Conservation (phyloP, 2,113 vertebrate genomes). For the Oncorhynchus keta region DNA sequence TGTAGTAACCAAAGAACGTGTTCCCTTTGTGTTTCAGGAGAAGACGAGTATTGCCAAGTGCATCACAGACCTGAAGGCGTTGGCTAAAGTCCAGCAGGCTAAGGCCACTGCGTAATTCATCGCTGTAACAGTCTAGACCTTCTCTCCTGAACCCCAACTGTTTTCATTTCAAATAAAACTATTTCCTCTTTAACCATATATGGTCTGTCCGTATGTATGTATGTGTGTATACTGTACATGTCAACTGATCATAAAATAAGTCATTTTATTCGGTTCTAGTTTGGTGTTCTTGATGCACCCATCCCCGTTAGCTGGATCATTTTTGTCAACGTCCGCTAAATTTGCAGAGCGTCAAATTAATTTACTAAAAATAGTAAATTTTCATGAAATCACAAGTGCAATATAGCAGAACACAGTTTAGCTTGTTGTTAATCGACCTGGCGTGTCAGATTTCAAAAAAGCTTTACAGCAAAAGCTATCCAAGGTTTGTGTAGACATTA, state of each 20-base stretch:
- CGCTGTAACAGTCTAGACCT: conserved; percentile 15
- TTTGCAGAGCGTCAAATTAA: too few species aligned
- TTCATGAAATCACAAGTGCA: too few species aligned
- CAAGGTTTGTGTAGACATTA: too few species aligned
- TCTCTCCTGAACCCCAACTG: conserved; percentile 22
- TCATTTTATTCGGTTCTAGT: conserved; percentile 58
- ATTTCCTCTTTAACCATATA: conserved; percentile 51
- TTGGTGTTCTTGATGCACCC: conserved; percentile 4
- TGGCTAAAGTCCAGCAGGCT: conserved; percentile 79
- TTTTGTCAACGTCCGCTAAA: too few species aligned
- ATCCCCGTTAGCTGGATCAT: too few species aligned
- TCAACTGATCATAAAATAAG: conserved; percentile 64
- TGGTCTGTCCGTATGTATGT: conserved; percentile 51
- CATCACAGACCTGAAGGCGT: conserved; percentile 85
- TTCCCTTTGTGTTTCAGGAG: conserved; percentile 75
- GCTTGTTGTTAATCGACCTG: too few species aligned
- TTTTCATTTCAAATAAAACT: conserved; percentile 64
- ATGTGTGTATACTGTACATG: conserved; percentile 75
- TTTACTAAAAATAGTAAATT: too few species aligned
- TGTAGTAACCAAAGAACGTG: too few species aligned
- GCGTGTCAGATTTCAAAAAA: too few species aligned
- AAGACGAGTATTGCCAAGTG: conserved; percentile 94
- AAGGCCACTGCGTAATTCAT: conserved; percentile 49
- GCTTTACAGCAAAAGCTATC: too few species aligned
- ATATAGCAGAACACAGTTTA: too few species aligned